Evolutionary conservation across 2,888 invertebrate species (phyloP).

Genomic region (Esperia sulphurella): DNA sequence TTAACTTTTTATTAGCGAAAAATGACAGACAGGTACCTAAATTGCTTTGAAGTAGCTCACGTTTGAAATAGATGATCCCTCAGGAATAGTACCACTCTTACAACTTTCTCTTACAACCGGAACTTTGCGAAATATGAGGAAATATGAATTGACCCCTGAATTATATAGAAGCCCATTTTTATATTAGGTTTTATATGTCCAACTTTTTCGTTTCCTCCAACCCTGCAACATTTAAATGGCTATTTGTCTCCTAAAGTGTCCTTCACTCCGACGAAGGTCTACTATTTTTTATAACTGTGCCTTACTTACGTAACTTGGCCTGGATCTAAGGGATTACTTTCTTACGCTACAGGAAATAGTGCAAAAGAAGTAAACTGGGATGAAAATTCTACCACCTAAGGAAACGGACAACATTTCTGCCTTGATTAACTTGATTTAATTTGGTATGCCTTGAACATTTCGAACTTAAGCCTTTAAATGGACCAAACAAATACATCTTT

Average conservation of each 20-base stretch:
- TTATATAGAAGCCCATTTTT: neutral
- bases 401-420: too few species aligned
- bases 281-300: conserved; percentile 29
- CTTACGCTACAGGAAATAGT: neutral
- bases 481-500: too few species aligned
- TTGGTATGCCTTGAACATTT: too few species aligned
- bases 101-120: neutral
- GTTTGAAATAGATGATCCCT: neutral
- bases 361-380: neutral
- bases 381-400: too few species aligned
- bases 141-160: neutral
- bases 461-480: too few species aligned
- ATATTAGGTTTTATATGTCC: neutral
- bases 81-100: neutral
- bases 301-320: conserved; percentile 28
- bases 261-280: conserved; percentile 35
- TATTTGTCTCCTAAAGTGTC: conserved; percentile 48
- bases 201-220: conserved; percentile 15
- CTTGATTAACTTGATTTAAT: too few species aligned
- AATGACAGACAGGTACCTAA: too few species aligned
- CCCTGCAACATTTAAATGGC: conserved; percentile 28
- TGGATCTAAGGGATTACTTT: neutral
- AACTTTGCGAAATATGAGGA: neutral
- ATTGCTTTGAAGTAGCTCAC: neutral
- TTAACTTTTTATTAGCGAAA: too few species aligned